Conservation (phyloP, 2,888 invertebrate genomes). For the Drosophila lacicola region DNA sequence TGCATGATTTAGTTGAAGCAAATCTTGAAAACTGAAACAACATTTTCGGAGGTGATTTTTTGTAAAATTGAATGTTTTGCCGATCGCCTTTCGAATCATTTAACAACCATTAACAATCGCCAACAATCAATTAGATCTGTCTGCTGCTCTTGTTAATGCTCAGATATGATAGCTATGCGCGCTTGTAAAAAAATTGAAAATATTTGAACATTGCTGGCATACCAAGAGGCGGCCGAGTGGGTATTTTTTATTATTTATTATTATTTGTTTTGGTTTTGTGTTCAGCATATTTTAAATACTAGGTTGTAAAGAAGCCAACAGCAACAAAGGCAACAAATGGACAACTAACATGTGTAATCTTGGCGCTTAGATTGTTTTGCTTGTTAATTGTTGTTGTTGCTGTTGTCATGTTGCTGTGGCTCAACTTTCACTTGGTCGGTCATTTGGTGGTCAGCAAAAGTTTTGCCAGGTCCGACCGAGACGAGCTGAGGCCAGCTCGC, state of each 20-base stretch:
- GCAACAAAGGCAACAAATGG: constrained; percentile 33
- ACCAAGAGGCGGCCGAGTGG: constrained; percentile 26
- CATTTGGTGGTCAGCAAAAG: constrained; percentile 67
- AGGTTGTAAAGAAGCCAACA: constrained; percentile 26
- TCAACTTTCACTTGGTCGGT: constrained; percentile 71
- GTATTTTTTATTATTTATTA: constrained; percentile 1
- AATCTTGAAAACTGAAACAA: constrained; percentile 24
- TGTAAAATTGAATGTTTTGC: constrained; percentile 17
- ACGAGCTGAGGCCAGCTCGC: neutral
- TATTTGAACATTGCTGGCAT: constrained; percentile 56
- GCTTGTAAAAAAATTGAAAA: constrained; percentile 28
- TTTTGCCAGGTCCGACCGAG: constrained; percentile 46
- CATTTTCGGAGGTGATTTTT: constrained; percentile 21
- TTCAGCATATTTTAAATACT: constrained; percentile 59
- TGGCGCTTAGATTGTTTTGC: constrained; percentile 55
- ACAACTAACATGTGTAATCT: constrained; percentile 57
- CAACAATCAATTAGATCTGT: constrained; percentile 54
- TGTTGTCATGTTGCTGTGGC: constrained; percentile 52
- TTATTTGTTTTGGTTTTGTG: neutral
- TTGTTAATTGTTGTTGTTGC: constrained; percentile 56
- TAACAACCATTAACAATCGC: constrained; percentile 51
- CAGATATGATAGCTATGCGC: constrained; percentile 15
- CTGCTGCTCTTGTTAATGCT: constrained; percentile 31
- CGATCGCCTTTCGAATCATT: constrained; percentile 46
- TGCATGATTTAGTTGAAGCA: neutral